These are phyloP conservation scores for Mungos mungo DNA, from an alignment of 2,113 vertebrate genomes.

Conservation along the genomic window DNA sequence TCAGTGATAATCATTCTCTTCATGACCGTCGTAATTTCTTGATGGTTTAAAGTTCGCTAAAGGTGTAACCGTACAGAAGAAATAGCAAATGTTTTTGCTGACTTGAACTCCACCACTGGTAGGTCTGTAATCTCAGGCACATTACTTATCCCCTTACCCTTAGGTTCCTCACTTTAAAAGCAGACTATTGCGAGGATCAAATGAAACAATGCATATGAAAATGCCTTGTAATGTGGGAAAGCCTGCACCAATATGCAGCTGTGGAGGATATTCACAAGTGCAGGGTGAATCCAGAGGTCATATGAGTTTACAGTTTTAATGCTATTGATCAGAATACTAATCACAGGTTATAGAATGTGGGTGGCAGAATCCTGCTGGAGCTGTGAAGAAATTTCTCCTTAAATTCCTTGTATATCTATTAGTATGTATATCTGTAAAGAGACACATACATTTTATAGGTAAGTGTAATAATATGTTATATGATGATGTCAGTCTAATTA, in stretches of 20 bases:
- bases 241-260: background rate
- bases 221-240: background rate
- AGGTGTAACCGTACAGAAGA: background rate
- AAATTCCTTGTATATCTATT: conserved; percentile 69
- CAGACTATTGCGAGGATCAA: background rate
- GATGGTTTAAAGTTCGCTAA: background rate
- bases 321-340: background rate
- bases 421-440: background rate
- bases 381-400: background rate
- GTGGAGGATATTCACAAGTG: background rate
- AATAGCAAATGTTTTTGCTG: background rate
- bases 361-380: background rate
- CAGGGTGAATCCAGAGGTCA: background rate
- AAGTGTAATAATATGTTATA: background rate
- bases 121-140: background rate
- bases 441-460: background rate
- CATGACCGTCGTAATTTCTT: background rate
- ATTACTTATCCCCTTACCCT: background rate
- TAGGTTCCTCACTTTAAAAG: background rate
- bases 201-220: background rate
- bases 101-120: background rate
- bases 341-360: background rate
- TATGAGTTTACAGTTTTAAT: background rate
- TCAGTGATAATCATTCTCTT: background rate
- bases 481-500: conserved; percentile 26